Conservation (phyloP, 1,140 invertebrate genomes). For the Antheraea mylitta region DNA sequence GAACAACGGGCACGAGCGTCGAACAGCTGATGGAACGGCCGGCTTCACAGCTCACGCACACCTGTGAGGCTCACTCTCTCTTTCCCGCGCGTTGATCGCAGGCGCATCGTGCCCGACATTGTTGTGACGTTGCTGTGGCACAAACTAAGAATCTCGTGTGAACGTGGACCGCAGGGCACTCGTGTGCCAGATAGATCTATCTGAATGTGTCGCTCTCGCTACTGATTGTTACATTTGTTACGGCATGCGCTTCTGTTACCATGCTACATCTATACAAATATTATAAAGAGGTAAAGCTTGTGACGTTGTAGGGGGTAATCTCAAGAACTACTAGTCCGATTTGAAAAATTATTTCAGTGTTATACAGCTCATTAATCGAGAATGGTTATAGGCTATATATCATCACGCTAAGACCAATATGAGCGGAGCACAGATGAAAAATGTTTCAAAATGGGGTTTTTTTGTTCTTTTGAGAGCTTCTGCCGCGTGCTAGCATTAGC, state of each 20-base stretch:
- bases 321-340: too few relatives aligned
- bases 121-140: conserved; percentile 28
- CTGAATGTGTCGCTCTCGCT: conserved; percentile 10
- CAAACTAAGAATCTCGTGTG: conserved; percentile 53
- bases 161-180: conserved; percentile 31
- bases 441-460: too few relatives aligned
- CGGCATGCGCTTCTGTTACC: conserved; percentile 8
- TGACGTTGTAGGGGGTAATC: too few relatives aligned
- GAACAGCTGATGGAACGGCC: conserved; percentile 67
- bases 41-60: conserved; percentile 42
- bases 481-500: too few relatives aligned
- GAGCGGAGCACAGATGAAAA: too few relatives aligned
- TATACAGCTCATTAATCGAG: too few relatives aligned
- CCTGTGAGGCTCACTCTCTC: conserved; percentile 68
- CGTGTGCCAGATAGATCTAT: conserved; percentile 25
- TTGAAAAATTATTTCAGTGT: too few relatives aligned
- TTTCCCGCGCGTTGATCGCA: conserved; percentile 45
- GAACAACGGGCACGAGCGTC: conserved; percentile 48
- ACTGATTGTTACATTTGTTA: conserved; percentile 12
- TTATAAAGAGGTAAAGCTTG: too few relatives aligned
- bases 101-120: conserved; percentile 30
- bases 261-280: too few relatives aligned
- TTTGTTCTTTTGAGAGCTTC: too few relatives aligned
- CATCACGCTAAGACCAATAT: too few relatives aligned
- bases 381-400: too few relatives aligned